Conservation (phyloP, 2,888 invertebrate genomes). For the Sericinus montela region DNA sequence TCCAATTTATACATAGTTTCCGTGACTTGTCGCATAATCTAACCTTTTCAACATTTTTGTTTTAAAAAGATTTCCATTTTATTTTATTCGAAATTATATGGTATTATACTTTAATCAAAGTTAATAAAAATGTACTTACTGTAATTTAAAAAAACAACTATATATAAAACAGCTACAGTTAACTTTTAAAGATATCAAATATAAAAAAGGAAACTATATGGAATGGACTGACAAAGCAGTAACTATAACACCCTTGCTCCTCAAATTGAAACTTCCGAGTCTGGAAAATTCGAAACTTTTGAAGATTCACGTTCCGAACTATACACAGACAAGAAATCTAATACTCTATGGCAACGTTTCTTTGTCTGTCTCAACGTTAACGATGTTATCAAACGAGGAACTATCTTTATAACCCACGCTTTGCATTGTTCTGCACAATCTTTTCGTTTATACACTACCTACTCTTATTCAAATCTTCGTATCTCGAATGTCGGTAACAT, state of each 20-base stretch:
- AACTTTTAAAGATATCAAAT: no score
- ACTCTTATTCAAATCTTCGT: background rate
- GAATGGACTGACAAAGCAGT: no score
- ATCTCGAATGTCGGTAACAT: background rate
- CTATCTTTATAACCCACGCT: conserved; percentile 5
- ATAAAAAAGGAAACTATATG: no score
- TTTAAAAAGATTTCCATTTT: no score
- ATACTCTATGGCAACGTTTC: background rate
- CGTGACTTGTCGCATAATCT: background rate
- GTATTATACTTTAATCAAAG: no score
- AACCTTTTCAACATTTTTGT: no score
- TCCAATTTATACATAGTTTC: conserved; percentile 9
- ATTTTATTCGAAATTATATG: no score
- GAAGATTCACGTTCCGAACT: background rate
- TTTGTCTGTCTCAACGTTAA: conserved; percentile 5
- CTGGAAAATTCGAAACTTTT: background rate
- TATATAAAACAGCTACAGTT: no score
- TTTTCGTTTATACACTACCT: conserved; percentile 3
- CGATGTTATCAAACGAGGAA: conserved; percentile 12
- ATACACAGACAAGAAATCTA: background rate
- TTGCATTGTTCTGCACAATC: conserved; percentile 5
- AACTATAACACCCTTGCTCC: no score
- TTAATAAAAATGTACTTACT: no score
- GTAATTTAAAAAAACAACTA: no score
- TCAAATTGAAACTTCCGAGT: no score